Evolutionary conservation across 2,797 vertebrate genomes (phyloP), one percentile per base, ranked within the genome.

Genomic region (Sciaenops ocellatus): DNA sequence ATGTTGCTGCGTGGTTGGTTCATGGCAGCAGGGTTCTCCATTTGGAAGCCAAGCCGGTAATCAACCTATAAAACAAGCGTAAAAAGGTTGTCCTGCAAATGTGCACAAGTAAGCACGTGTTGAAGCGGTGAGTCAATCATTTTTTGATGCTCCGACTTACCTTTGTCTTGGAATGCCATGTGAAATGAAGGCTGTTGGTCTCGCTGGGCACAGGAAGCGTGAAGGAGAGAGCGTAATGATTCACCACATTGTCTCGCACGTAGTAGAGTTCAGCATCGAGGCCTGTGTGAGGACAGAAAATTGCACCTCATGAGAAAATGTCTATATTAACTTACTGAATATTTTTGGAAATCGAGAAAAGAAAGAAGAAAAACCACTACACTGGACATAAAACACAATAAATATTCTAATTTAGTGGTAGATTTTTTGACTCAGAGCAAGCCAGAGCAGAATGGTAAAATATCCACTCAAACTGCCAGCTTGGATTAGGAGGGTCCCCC

Each of bases 191-290:
- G 84, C 94, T 98, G 95, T 97, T 98, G 89, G 97, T 99, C 89
- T 99, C 98, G 0, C 95, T 97, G 83, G 98, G 97, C 81, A 99
- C 95, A 3, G 98, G 95, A 79, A 99, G 95, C 80, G 97, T 97
- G 95, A 99, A 99, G 81, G 97, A 98, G n/a, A 99, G 95, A 0
- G 98, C 98, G 0, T 97, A 97, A 87, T 96, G 94, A 94, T 97
- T 99, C 79, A 99, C 96, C 89, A 98, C 95, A 62, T 97, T 97
- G 59, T 99, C 97, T 79, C 98, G 96, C 87, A 99, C 97, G 0
- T 99, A 99, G 81, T 97, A 99, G 79, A 99, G 93, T 90, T 99
- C 98, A 63, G 98, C 98, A 85, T 99, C 97, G 5, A 99, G 95
- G 91, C 98, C 98, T 99, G 94, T 48, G 78, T 26, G 47, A 75